Percentiles rank a stretch among this genome's conserved stretches.
These are phyloP conservation scores for Andrena marginata DNA, from an alignment of 2,888 invertebrate genomes.

Conservation along the genomic window DNA sequence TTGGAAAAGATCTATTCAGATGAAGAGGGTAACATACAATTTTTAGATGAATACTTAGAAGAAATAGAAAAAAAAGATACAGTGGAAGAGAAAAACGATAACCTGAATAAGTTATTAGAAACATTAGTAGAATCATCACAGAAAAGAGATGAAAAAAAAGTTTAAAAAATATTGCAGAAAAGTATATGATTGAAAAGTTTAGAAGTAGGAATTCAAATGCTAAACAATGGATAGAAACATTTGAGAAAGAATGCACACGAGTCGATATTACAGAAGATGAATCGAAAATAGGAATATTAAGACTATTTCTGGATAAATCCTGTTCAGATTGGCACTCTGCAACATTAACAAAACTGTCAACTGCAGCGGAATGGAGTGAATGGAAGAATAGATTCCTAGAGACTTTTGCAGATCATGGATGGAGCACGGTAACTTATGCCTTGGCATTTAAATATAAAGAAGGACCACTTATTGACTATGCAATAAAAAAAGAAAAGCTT, in stretches of 20 bases:
- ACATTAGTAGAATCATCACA: too few species aligned
- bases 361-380: neutral
- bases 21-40: too few species aligned
- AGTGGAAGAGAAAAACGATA: too few species aligned
- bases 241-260: slow-evolving; percentile 35
- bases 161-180: slow-evolving; percentile 11
- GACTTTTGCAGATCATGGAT: slow-evolving; percentile 7
- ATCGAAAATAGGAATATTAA: too few species aligned
- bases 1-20: too few species aligned
- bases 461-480: too few species aligned
- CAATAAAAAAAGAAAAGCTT: too few species aligned
- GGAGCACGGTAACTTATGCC: slow-evolving; percentile 3
- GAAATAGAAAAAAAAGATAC: too few species aligned
- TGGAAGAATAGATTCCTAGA: slow-evolving; percentile 4
- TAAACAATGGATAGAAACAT: slow-evolving; percentile 34
- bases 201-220: slow-evolving; percentile 23
- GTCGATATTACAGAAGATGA: too few species aligned
- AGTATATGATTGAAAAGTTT: slow-evolving; percentile 39
- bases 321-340: slow-evolving; percentile 38
- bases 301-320: slow-evolving; percentile 27
- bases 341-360: slow-evolving; percentile 13
- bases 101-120: too few species aligned
- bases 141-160: too few species aligned
- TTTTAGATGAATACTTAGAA: too few species aligned
- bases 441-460: neutral